Evolutionary conservation across 2,113 vertebrate species (phyloP), one percentile per base, ranked within the genome.

Genomic region (Trematomus loennbergii): DNA sequence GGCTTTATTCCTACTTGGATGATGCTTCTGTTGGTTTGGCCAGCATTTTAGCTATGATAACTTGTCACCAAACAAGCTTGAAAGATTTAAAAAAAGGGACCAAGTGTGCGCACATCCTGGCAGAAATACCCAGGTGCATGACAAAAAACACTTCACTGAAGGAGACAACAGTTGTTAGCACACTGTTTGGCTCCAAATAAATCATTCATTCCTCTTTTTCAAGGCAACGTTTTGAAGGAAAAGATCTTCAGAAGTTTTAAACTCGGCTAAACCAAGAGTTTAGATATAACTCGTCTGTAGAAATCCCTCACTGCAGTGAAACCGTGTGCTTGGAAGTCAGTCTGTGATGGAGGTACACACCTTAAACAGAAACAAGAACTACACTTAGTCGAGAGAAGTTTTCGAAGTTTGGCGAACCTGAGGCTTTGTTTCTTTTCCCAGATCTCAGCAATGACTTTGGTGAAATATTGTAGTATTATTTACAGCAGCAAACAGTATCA

Each of bases 381-480:
- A 25, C 25, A 16, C 18, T 29, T 29, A 29, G 29, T 4, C 20
- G n/a, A 62, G 58, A 60, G 40, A 40, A 18, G 50, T 10, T 12
- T 22, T 18, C 18, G 0, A 25, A 58, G 20, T 48, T 25, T 12
- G 3, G 15, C 54, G 3, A 22, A 57, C 15, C 22, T 20, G 11
- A 3, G 57, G 46, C 72, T 54, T 18, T 62, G 59, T 63, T 61
- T 62, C 5, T 62, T 36, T 11, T 46, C 36, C 15, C 13, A 25
- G 36, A 52, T 36, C 25, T 50, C 57, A 72, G 69, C 69, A 33
- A 9, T 29, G 54, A 48, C 43, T 70, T 29, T 59, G 53, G 50
- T 54, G 33, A 15, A 36, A 22, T 22, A 22, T 22, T 22, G 22
- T 22, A 22, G 22, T 22, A 22, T 22, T 22, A 22, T 22, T 22